Percentiles rank a stretch among this genome's conserved stretches.
phyloP scores from a whole-genome alignment of 2,113 vertebrate species.

The Rhinoptilus africanus region DNA sequence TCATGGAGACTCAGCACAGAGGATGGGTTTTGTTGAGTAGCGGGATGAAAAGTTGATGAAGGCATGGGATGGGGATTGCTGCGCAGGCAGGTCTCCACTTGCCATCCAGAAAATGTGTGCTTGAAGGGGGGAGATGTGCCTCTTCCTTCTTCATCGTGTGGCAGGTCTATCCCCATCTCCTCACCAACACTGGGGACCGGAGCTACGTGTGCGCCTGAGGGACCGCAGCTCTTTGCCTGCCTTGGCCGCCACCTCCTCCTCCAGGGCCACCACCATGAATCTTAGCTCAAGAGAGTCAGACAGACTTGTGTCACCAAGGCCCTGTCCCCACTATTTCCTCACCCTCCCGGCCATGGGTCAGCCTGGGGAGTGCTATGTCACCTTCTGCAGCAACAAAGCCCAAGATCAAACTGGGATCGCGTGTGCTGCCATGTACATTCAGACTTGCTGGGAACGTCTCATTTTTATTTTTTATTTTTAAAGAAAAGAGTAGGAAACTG shows the following conservation, averaged over 20 bases:
- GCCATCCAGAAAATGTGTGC: background rate
- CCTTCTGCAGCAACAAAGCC: background rate
- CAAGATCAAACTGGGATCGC: background rate
- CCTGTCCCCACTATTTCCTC: background rate
- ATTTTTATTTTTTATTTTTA: background rate
- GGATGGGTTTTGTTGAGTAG: background rate
- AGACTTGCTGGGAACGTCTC: background rate
- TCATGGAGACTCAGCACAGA: fast-evolving
- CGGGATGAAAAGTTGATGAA: background rate
- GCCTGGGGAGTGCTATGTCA: background rate
- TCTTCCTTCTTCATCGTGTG: background rate
- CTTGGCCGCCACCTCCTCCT: fast-evolving
- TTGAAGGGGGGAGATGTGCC: background rate
- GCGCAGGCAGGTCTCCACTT: background rate
- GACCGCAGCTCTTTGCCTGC: background rate
- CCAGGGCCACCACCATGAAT: fast-evolving
- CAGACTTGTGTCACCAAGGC: background rate
- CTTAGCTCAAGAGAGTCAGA: background rate
- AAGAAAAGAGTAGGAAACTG: background rate
- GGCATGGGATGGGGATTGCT: background rate
- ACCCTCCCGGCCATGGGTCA: background rate
- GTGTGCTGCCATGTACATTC: fast-evolving
- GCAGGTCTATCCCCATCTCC: background rate
- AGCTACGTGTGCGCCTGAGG: background rate
- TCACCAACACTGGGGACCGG: fast-evolving